Conservation (phyloP, 2,113 vertebrate genomes). For the Acrocephalus arundinaceus region DNA sequence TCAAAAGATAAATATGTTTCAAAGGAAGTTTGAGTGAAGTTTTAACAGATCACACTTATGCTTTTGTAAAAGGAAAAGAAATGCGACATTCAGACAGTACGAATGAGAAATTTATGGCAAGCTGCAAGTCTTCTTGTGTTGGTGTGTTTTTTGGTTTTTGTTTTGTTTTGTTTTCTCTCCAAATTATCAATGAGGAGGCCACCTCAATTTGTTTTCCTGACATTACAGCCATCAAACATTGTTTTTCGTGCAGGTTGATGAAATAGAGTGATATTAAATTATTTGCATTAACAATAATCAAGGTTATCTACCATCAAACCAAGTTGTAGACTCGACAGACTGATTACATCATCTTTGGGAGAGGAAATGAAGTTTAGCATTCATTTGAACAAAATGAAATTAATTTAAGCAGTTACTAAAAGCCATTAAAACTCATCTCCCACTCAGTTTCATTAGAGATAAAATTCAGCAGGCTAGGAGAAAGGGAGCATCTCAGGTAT, state of each 20-base stretch:
- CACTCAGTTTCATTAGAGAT: neutral
- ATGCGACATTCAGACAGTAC: neutral
- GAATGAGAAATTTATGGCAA: neutral
- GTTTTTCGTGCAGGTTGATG: neutral
- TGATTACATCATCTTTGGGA: conserved; percentile 27
- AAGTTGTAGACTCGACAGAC: neutral
- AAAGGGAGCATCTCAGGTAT: neutral
- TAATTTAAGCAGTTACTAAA: conserved; percentile 6
- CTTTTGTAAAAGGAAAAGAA: neutral
- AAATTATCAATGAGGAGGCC: neutral
- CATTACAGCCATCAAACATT: neutral
- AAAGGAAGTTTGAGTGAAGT: neutral
- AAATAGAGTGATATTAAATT: conserved; percentile 6
- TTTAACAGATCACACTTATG: neutral
- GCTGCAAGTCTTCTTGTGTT: neutral
- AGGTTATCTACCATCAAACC: conserved; percentile 13
- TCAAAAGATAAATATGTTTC: neutral
- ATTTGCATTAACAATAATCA: conserved; percentile 26
- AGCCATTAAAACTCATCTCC: neutral
- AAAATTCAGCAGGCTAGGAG: neutral
- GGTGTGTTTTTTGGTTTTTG: too few relatives aligned
- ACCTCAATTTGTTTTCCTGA: neutral
- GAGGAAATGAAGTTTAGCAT: conserved; percentile 33
- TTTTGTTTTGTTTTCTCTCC: neutral
- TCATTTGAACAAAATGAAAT: conserved; percentile 30